Base-by-base conservation (phyloP, 2,888 invertebrate genomes). In the Agrenia bidenticulata region DNA sequence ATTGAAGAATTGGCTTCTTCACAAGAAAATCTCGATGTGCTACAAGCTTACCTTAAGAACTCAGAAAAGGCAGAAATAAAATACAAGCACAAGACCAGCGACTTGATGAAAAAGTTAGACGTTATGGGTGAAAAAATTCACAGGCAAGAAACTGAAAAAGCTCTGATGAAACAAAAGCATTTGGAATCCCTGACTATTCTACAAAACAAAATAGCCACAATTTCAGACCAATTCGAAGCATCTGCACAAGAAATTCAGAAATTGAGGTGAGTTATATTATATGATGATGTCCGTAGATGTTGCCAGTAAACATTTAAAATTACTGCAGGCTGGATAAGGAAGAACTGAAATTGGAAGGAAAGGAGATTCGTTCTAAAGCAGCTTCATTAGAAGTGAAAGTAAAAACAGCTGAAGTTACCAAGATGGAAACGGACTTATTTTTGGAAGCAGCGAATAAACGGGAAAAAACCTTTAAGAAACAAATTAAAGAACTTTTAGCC, bases 1-100 rank as follows among this genome's bases (percentile, higher is more conserved):
- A 63, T 74, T 26, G 54, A 41, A 15, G 61, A 70, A 50, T 42
- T 74, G 7, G 63, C 70, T 9, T 63, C 70, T 11, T 24, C 70
- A 5, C 64, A 73, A 56, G 71, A 70, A 23, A 41, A 62, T 58
- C 54, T 63, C 2, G 64, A 70, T 21, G 41, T 49, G 37, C 56
- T 73, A 1, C 53, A 58, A 45, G 24, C 11, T 2, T n/a, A 45
- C 4, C 27, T 23, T n/a, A 23, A 63, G 49, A 63, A 63, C 26
- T 27, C 61, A 17, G 39, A 62, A 13, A 60, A 61, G 13, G 37
- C 59, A 45, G 53, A 55, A 39, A 32, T 23, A 4, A 45, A 62
- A 32, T 67, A 54, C 24, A 45, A 39, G 39, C 55, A 70, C 27
- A 62, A 68, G 58, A 17, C 50, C n/a, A 65, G 60, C 21, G 9